A percentile compares a stretch with the other conserved stretches of the same genome.
These are phyloP conservation scores for Bruchidius siliquastri DNA, from an alignment of 2,888 invertebrate species.

Conservation along the genomic window DNA sequence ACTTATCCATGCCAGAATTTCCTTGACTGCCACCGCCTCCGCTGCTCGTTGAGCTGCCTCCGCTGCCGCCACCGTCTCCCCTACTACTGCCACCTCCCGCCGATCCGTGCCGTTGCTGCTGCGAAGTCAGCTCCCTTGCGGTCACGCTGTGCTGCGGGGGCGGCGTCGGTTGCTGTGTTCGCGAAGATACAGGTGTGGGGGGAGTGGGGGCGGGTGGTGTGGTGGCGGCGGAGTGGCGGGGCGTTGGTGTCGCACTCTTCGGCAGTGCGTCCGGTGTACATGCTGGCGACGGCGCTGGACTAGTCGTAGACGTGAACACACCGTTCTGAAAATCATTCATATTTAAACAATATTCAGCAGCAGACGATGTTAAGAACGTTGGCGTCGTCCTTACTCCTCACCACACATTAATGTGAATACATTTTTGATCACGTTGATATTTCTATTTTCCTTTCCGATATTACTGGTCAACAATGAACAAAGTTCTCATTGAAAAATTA, in stretches of 20 bases:
- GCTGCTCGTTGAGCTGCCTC: conserved; percentile 43
- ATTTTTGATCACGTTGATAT: too few relatives aligned
- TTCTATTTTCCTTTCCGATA: too few relatives aligned
- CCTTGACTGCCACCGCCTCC: neutral
- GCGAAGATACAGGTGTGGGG: conserved; percentile 49
- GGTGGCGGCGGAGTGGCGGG: conserved; percentile 48
- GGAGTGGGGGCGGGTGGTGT: conserved; percentile 46
- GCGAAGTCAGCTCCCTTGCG: conserved; percentile 48
- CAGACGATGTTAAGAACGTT: too few relatives aligned
- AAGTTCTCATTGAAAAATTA: too few relatives aligned
- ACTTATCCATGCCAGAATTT: neutral
- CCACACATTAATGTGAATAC: too few relatives aligned
- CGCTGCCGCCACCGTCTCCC: conserved; percentile 44
- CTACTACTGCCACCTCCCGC: conserved; percentile 6
- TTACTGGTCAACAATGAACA: too few relatives aligned
- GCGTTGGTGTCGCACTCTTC: conserved; percentile 51
- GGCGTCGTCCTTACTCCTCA: too few relatives aligned
- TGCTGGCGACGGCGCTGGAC: conserved; percentile 54
- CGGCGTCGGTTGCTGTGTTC: conserved; percentile 49
- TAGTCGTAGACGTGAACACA: conserved; percentile 45
- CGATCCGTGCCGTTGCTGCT: conserved; percentile 35
- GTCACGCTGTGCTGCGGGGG: conserved; percentile 39
- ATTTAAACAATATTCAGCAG: too few relatives aligned
- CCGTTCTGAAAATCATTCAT: conserved; percentile 40
- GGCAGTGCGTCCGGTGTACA: conserved; percentile 50